Conservation (phyloP, 2,113 vertebrate genomes). For the Aspiorhynchus laticeps region DNA sequence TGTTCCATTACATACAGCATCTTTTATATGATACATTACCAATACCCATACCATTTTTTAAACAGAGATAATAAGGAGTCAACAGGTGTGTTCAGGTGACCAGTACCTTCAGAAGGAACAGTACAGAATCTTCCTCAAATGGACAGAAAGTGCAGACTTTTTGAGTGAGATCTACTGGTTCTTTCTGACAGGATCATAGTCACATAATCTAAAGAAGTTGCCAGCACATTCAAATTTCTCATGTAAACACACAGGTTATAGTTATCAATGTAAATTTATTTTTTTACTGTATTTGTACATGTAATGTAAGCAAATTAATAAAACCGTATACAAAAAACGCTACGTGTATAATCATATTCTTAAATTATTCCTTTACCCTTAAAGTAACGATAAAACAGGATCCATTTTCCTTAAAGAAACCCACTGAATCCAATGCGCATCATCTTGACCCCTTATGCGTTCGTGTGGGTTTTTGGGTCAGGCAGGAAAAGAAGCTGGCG, state of each 20-base stretch:
- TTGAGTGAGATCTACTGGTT: background rate
- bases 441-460: no score
- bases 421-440: background rate
- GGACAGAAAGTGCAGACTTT: background rate
- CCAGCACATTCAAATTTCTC: background rate
- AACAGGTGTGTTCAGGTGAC: background rate
- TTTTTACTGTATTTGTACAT: background rate
- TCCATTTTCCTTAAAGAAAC: background rate
- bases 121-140: background rate
- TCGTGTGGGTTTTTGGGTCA: background rate
- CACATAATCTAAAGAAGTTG: background rate
- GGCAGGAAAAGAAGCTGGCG: background rate
- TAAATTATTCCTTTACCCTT: background rate
- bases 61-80: background rate
- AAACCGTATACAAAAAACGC: background rate
- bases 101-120: background rate
- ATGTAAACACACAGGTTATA: background rate
- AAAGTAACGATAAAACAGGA: background rate
- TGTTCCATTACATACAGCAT: background rate
- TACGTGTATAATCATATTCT: background rate
- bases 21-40: no score
- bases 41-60: no score
- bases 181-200: background rate
- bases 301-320: background rate
- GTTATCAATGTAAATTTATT: background rate